Evolutionary conservation across 2,888 invertebrate species (phyloP).

Genomic region (Agrochola macilenta): DNA sequence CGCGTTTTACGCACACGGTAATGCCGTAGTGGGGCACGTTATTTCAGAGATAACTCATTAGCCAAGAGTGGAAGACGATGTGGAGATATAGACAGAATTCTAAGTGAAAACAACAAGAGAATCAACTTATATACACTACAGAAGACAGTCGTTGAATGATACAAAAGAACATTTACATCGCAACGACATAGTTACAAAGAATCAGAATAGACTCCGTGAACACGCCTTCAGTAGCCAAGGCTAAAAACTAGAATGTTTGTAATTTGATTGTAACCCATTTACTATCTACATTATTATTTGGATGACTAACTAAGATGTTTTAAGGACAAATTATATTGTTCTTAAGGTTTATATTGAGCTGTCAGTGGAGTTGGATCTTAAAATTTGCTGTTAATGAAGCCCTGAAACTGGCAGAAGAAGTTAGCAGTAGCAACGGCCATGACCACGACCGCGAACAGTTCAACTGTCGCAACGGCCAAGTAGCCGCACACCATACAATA

Average conservation of each 20-base stretch:
- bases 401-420: too few relatives aligned
- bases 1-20: too few relatives aligned
- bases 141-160: neutral
- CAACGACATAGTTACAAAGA: constrained; percentile 1
- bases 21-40: too few relatives aligned
- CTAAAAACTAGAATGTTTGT: constrained; percentile 30
- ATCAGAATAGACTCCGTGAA: constrained; percentile 17
- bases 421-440: too few relatives aligned
- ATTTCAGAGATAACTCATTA: too few relatives aligned
- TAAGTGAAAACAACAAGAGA: neutral
- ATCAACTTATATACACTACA: neutral
- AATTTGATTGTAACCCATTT: constrained; percentile 16
- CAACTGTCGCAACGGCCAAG: too few relatives aligned
- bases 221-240: constrained; percentile 35
- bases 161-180: constrained; percentile 1
- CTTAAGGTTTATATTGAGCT: too few relatives aligned
- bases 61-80: neutral
- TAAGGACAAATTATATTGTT: neutral
- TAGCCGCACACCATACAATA: too few relatives aligned
- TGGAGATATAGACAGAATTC: neutral
- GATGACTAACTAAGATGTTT: neutral
- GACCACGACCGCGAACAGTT: too few relatives aligned
- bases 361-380: too few relatives aligned
- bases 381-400: too few relatives aligned
- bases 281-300: constrained; percentile 9